phyloP scores from a whole-genome alignment of 2,888 invertebrate genomes.

The Merodon equestris region DNA sequence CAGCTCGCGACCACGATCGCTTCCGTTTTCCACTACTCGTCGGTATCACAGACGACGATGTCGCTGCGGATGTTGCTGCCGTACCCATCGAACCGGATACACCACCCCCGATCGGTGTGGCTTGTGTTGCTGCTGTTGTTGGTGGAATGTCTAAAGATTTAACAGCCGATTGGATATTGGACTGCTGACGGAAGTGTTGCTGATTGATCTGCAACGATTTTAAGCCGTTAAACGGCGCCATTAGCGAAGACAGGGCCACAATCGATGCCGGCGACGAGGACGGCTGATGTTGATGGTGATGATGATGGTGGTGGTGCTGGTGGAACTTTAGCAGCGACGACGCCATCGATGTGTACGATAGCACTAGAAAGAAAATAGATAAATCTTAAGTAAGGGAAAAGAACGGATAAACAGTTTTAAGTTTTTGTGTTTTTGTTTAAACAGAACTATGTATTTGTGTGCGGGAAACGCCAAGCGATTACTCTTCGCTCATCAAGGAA shows the following conservation, averaged over 20 bases:
- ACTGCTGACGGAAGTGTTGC: constrained; percentile 70
- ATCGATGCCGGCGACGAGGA: constrained; percentile 69
- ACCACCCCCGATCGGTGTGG: constrained; percentile 17
- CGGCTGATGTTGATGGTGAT: constrained; percentile 63
- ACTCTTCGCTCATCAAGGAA: constrained; percentile 55
- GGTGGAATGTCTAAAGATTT: constrained; percentile 72
- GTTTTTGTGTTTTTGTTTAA: constrained; percentile 56
- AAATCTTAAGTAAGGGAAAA: constrained; percentile 60
- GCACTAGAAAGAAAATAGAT: constrained; percentile 52
- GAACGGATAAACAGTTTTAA: constrained; percentile 55
- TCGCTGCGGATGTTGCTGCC: constrained; percentile 31
- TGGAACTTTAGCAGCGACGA: constrained; percentile 58
- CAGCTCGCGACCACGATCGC: constrained; percentile 96
- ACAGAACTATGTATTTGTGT: constrained; percentile 16
- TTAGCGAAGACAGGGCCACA: constrained; percentile 70
- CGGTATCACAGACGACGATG: no score
- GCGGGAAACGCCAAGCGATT: constrained; percentile 39
- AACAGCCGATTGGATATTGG: constrained; percentile 70
- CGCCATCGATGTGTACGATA: constrained; percentile 62
- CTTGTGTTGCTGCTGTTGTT: constrained; percentile 59
- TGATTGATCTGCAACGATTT: constrained; percentile 73
- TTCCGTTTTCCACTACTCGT: constrained; percentile 83
- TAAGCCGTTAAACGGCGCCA: constrained; percentile 74
- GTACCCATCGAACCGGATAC: constrained; percentile 50
- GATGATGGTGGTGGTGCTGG: constrained; percentile 47